Evolutionary conservation across 1,140 invertebrate genomes (phyloP), one percentile per base, ranked within the genome.

Genomic region (Bilobella aurantiaca): DNA sequence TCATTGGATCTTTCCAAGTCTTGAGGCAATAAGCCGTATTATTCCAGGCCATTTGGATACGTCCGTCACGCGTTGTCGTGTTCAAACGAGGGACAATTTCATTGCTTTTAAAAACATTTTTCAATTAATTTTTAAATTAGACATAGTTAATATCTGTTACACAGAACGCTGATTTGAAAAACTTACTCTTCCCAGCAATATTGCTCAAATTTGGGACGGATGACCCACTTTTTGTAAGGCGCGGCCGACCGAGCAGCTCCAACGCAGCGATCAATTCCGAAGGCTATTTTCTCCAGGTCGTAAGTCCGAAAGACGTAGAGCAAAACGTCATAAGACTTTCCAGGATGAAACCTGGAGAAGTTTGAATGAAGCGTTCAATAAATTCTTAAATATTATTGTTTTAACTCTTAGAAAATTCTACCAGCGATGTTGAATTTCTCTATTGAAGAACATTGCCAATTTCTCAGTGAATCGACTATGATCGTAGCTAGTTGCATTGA

Each of bases 391-490:
- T 16, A 5, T 53, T 53, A 53, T 42, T 53, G 34, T 42, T 42
- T 42, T 18, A 8, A 42, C 25, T 53, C 47, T 31, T 37, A 64
- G 31, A 16, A 34, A n/a, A n/a, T n/a, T n/a, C n/a, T 46, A 65
- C 63, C 63, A 65, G 29, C 63, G 16, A 29, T 65, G 30, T 28
- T 65, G 63, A 12, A 53, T 53, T 53, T 53, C 12, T 16, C 49
- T 27, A 65, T 65, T 65, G 57, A 65, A 65, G 30, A 65, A 59
- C 12, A 8, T 32, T 21, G 56, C 30, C 32, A 65, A 42, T 47
- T 65, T 65, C 5, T 65, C 47, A 18, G 37, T 2, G 23, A 37
- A 65, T 1, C 25, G 12, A 34, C 63, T 59, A 27, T 58, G 57
- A 8, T 56, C 56, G 2, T 42, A n/a, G 37, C 31, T 59, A 59